phyloP scores from a whole-genome alignment of 1,140 invertebrate species.

The Aphelenchoides besseyi region DNA sequence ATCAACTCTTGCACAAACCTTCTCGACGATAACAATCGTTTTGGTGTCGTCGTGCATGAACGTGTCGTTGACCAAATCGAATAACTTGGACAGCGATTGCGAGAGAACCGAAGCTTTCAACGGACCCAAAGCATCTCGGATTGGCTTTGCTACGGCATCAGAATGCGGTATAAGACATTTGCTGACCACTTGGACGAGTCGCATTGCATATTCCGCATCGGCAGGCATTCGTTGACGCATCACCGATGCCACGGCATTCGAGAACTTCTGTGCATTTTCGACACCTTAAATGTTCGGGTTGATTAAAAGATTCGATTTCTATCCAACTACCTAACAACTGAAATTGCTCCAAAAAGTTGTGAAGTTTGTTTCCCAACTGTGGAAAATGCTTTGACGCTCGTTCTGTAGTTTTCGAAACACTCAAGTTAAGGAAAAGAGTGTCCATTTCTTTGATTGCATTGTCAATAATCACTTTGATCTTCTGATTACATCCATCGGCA shows the following conservation, averaged over 20 bases:
- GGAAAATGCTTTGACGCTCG: constrained; percentile 33
- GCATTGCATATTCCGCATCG: constrained; percentile 47
- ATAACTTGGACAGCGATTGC: constrained; percentile 48
- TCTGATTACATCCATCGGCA: constrained; percentile 37
- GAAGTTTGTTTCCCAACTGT: constrained; percentile 39
- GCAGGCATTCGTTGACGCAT: constrained; percentile 42
- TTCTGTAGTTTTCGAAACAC: constrained; percentile 26
- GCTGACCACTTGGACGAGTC: constrained; percentile 47
- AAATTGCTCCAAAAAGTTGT: constrained; percentile 55
- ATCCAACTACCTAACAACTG: constrained; percentile 52
- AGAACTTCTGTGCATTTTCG: constrained; percentile 47
- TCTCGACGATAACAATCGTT: constrained; percentile 42
- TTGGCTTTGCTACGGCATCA: constrained; percentile 33
- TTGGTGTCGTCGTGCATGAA: constrained; percentile 48
- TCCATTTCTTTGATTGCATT: constrained; percentile 49
- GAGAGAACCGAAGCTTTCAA: constrained; percentile 52
- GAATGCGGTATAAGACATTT: constrained; percentile 45
- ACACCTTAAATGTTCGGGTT: constrained; percentile 38
- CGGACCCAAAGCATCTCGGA: constrained; percentile 49
- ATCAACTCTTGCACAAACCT: constrained; percentile 37
- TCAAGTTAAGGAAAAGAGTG: constrained; percentile 44
- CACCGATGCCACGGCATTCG: constrained; percentile 44
- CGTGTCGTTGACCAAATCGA: constrained; percentile 44
- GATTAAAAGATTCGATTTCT: too few species aligned
- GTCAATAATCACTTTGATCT: constrained; percentile 42